Evolutionary conservation across 2,113 vertebrate species (phyloP).

Genomic region (Otocyon megalotis): DNA sequence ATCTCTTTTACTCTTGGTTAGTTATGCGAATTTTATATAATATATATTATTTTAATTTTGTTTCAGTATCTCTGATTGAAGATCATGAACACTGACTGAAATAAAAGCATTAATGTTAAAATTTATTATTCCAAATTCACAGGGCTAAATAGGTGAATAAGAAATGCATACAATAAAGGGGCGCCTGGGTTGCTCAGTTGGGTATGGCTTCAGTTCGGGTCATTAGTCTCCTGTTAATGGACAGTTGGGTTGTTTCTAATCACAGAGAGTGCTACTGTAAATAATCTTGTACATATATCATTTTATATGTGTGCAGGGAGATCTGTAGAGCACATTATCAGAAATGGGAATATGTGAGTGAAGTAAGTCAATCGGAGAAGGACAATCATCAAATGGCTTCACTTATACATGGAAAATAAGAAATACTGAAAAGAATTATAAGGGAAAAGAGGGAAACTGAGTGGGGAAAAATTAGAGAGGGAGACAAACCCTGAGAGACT

Average conservation of each 20-base stretch:
- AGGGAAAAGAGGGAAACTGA: too few relatives aligned
- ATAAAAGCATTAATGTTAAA: neutral
- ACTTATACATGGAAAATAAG: too few relatives aligned
- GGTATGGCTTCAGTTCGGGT: neutral
- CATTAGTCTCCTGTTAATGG: neutral
- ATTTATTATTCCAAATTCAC: constrained; percentile 2
- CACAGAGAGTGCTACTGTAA: neutral
- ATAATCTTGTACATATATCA: neutral
- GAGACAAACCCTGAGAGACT: too few relatives aligned
- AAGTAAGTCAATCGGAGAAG: too few relatives aligned
- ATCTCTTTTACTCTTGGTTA: neutral
- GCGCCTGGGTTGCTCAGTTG: neutral
- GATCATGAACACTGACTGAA: neutral
- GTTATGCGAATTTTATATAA: neutral
- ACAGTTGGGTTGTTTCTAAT: neutral
- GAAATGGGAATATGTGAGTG: neutral
- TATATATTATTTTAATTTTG: constrained; percentile 2
- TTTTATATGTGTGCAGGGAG: neutral
- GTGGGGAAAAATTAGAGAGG: too few relatives aligned
- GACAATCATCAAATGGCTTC: too few relatives aligned
- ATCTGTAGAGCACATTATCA: neutral
- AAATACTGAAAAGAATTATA: too few relatives aligned
- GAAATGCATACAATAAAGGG: neutral
- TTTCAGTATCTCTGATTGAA: neutral
- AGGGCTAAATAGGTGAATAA: neutral